phyloP scores from a whole-genome alignment of 2,888 invertebrate species.

The Calephelis perditalis region DNA sequence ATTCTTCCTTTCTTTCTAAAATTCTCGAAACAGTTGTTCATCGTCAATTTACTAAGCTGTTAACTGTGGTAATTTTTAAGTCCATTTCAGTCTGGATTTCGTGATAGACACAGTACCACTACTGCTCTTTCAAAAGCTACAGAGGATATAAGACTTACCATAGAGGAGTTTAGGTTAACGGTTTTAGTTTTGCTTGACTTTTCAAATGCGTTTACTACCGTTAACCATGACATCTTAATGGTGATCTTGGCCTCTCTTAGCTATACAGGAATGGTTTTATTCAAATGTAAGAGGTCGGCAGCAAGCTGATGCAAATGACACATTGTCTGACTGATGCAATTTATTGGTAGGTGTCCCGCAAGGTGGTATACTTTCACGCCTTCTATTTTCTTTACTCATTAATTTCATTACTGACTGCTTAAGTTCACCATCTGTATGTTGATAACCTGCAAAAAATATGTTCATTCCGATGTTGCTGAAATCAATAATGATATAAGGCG shows the following conservation, averaged over 20 bases:
- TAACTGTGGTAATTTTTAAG: neutral
- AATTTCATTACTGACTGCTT: neutral
- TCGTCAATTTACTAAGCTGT: neutral
- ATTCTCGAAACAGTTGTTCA: neutral
- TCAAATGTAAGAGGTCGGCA: too few relatives aligned
- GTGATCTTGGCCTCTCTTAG: neutral
- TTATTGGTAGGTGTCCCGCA: neutral
- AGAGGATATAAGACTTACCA: slow-evolving; percentile 17
- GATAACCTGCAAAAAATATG: neutral
- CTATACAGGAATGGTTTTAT: too few relatives aligned
- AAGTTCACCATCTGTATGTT: neutral
- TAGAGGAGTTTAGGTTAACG: slow-evolving; percentile 18
- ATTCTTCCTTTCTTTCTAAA: slow-evolving; percentile 14
- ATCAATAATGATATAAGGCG: too few relatives aligned
- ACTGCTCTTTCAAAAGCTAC: slow-evolving; percentile 21
- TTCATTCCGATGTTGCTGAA: neutral
- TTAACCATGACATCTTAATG: slow-evolving; percentile 13
- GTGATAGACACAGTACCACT: slow-evolving; percentile 16
- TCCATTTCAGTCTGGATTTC: slow-evolving; percentile 13
- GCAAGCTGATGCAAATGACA: too few relatives aligned
- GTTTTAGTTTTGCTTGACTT: neutral
- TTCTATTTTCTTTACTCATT: neutral
- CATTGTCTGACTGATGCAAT: neutral
- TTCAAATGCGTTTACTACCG: slow-evolving; percentile 17
- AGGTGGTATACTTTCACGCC: neutral